Conservation (phyloP, 2,888 invertebrate genomes). For the Drosophila multiciliata region DNA sequence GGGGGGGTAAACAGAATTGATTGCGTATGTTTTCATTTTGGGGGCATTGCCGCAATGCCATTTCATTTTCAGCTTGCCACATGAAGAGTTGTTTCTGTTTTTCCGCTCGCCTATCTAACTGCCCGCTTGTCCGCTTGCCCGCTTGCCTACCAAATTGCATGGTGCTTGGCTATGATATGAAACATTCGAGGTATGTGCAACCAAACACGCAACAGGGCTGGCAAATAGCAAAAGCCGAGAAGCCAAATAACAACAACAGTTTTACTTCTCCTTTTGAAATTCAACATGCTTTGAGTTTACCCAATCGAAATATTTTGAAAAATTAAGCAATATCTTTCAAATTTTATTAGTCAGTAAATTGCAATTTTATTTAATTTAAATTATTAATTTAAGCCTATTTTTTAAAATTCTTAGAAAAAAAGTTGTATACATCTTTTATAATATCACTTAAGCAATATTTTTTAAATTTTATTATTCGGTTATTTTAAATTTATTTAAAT, state of each 20-base stretch:
- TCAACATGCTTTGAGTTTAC: not conserved
- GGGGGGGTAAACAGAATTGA: constrained; percentile 72
- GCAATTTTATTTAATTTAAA: not conserved
- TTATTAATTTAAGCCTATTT: not conserved
- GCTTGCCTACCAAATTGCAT: not conserved
- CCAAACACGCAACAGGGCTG: constrained; percentile 33
- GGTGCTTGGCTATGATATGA: constrained; percentile 45
- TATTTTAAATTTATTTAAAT: not conserved
- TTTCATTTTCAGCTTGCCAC: constrained; percentile 59
- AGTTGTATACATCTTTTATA: too few species aligned
- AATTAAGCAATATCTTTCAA: not conserved
- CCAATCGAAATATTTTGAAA: not conserved
- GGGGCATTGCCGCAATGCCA: constrained; percentile 61
- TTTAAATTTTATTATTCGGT: not conserved
- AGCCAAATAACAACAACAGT: not conserved
- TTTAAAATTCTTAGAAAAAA: not conserved
- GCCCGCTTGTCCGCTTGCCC: constrained; percentile 1
- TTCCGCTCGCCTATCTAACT: not conserved
- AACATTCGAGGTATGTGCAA: constrained; percentile 45
- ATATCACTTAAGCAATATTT: not conserved
- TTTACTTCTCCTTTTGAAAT: not conserved
- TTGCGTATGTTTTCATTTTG: constrained; percentile 76
- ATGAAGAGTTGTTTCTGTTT: constrained; percentile 43
- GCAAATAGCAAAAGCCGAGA: not conserved
- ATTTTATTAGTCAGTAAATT: not conserved